These are phyloP conservation scores for Chrysoperla carnea DNA, from an alignment of 1,140 invertebrate species.

Conservation along the genomic window DNA sequence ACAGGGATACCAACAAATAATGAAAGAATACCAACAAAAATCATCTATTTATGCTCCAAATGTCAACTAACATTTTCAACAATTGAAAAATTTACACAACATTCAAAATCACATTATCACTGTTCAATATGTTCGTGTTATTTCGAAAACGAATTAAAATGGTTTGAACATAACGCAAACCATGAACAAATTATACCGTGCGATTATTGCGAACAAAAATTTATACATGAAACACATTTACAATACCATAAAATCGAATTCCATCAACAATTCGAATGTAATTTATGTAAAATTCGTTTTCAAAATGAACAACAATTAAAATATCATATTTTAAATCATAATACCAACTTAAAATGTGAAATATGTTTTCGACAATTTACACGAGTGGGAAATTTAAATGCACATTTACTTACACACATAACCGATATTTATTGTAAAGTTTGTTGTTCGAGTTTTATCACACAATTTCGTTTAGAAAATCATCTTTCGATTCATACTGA, in stretches of 20 bases:
- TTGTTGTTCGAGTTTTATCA: neutral
- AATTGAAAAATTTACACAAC: neutral
- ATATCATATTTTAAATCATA: neutral
- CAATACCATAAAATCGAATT: neutral
- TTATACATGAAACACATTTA: neutral
- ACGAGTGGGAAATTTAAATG: neutral
- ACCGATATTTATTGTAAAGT: neutral
- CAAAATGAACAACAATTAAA: neutral
- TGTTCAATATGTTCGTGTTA: neutral
- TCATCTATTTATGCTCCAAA: neutral
- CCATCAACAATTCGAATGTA: neutral
- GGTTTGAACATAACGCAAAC: neutral
- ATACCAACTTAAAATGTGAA: neutral
- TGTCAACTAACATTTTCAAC: neutral
- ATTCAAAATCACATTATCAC: neutral
- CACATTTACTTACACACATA: neutral
- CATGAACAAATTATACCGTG: constrained; percentile 1
- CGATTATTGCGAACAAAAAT: constrained; percentile 8
- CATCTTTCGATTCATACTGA: neutral
- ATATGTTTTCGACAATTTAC: constrained; percentile 1
- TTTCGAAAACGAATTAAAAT: neutral
- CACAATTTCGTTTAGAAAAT: constrained; percentile 1
- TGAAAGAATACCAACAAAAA: too few species aligned
- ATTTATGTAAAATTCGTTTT: neutral
- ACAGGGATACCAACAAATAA: too few species aligned